These are phyloP conservation scores for Enteromius fasciolatus DNA, from an alignment of 2,797 vertebrate species.

Conservation along the genomic window DNA sequence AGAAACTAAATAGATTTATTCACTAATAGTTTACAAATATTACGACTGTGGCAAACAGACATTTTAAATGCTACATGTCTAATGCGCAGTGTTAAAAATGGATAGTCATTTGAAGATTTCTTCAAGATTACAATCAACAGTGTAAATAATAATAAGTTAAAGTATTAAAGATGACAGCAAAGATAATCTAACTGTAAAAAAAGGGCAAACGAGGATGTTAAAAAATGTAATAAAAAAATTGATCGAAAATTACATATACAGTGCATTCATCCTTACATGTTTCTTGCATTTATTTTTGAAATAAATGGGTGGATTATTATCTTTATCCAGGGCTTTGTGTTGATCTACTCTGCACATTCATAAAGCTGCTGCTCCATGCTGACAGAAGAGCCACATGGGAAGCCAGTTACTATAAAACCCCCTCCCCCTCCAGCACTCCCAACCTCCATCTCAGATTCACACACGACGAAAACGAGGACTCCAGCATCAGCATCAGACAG, in stretches of 20 bases:
- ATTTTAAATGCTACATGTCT: background rate
- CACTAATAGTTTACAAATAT: background rate
- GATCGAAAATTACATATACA: background rate
- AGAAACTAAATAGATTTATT: background rate
- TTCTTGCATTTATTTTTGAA: background rate
- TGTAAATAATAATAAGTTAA: no score
- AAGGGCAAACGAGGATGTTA: no score
- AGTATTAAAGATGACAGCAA: no score
- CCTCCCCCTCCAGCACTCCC: background rate
- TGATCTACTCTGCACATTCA: background rate
- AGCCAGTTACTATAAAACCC: background rate
- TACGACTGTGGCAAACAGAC: background rate
- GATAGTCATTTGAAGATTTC: no score
- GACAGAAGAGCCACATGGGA: constrained; percentile 7
- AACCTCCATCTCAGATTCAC: constrained; percentile 18
- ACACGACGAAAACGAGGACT: background rate
- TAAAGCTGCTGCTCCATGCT: background rate
- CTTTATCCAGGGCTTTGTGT: background rate
- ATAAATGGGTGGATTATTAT: background rate
- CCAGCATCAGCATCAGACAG: constrained; percentile 3
- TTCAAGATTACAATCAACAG: no score
- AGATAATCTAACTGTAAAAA: no score
- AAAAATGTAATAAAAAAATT: no score
- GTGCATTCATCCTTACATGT: background rate
- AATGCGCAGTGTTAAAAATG: background rate